A percentile compares a stretch with the other conserved stretches of the same genome.
phyloP scores from a whole-genome alignment of 2,113 vertebrate genomes.

The Coturnix japonica region DNA sequence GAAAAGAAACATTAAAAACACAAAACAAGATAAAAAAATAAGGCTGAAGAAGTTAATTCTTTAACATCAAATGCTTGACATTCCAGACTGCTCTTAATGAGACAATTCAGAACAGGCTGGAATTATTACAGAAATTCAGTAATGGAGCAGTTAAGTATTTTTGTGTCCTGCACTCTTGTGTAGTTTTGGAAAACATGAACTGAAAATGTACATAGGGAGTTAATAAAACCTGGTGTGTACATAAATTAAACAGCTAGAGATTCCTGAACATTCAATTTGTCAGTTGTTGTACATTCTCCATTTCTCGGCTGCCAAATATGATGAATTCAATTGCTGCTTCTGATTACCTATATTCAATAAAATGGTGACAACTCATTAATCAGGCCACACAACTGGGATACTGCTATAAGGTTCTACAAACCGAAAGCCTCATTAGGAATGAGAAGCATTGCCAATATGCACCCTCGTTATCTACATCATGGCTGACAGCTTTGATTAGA shows the following conservation, averaged over 20 bases:
- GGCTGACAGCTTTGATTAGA: slow-evolving; percentile 41
- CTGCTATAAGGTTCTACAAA: background rate
- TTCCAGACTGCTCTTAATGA: slow-evolving; percentile 21
- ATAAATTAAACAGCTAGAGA: slow-evolving; percentile 29
- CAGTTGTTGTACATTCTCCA: slow-evolving; percentile 30
- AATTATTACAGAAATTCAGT: slow-evolving; percentile 24
- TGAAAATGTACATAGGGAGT: background rate
- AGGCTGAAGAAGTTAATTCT: slow-evolving; percentile 24
- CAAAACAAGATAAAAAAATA: slow-evolving; percentile 11
- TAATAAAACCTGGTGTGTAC: background rate
- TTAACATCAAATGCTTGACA: slow-evolving; percentile 29
- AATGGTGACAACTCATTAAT: slow-evolving; percentile 58
- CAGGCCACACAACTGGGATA: slow-evolving; percentile 4
- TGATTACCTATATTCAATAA: slow-evolving; percentile 43
- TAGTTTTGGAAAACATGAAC: background rate
- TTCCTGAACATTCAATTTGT: background rate
- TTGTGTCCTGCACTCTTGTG: background rate
- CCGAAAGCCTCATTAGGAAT: slow-evolving; percentile 39
- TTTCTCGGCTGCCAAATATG: slow-evolving; percentile 30
- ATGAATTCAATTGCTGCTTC: background rate
- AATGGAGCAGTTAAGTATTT: background rate
- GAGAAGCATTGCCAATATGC: background rate
- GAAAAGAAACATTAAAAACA: slow-evolving; percentile 6
- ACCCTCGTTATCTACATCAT: slow-evolving; percentile 26
- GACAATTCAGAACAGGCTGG: background rate